These are phyloP conservation scores for Oreotrochilus melanogaster DNA, from an alignment of 2,113 vertebrate species.

Conservation along the genomic window DNA sequence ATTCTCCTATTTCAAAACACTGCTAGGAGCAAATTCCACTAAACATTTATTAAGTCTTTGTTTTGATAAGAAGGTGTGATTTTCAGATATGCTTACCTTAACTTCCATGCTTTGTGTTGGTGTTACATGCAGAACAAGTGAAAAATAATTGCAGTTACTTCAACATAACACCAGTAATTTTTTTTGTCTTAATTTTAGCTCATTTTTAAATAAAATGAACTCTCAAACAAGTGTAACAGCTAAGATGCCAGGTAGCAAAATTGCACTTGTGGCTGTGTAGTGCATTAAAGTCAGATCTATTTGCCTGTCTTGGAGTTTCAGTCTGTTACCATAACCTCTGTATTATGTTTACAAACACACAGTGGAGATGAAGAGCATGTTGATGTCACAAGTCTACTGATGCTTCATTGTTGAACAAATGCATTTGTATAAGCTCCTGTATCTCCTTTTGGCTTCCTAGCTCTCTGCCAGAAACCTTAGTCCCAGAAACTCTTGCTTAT, in stretches of 20 bases:
- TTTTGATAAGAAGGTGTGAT: neutral
- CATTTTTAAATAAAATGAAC: neutral
- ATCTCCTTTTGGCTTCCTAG: neutral
- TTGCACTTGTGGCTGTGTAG: neutral
- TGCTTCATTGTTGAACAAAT: neutral
- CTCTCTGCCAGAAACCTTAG: neutral
- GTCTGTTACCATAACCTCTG: neutral
- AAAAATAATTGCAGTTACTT: neutral
- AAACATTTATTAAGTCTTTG: neutral
- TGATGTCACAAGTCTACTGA: neutral
- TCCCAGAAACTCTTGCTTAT: neutral
- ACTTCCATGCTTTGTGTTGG: neutral
- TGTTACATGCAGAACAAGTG: neutral
- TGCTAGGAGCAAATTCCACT: neutral
- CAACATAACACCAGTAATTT: rapidly evolving
- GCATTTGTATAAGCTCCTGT: neutral
- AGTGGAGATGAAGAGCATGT: neutral
- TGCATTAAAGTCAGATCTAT: neutral
- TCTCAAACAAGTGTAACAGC: neutral
- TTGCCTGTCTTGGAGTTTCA: neutral
- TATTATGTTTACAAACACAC: neutral
- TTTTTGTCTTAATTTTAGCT: neutral
- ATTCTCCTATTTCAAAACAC: neutral
- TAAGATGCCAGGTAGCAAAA: neutral
- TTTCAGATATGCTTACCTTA: neutral